These are phyloP conservation scores for Ptilodon capucinus DNA, from an alignment of 2,888 invertebrate genomes.

Conservation along the genomic window DNA sequence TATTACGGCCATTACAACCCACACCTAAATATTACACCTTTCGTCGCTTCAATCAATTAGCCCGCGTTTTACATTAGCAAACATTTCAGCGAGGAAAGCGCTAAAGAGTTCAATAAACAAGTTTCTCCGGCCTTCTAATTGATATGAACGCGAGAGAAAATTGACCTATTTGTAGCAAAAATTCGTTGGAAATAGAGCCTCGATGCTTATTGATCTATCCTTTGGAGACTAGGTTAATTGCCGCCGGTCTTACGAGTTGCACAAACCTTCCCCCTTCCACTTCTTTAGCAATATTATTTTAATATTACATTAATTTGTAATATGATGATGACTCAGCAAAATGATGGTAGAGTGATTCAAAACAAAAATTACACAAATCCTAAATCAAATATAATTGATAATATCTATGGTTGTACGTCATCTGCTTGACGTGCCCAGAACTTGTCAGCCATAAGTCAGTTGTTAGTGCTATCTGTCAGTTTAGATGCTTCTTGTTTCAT, in stretches of 20 bases:
- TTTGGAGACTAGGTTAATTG: constrained; percentile 18
- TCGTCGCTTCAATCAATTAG: not conserved
- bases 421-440: no score
- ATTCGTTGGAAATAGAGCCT: constrained; percentile 3
- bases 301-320: no score
- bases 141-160: constrained; percentile 7
- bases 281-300: no score
- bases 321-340: no score
- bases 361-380: no score
- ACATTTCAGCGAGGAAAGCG: constrained; percentile 6
- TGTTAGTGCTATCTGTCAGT: no score
- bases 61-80: constrained; percentile 13
- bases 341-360: no score
- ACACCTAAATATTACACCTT: not conserved
- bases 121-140: constrained; percentile 21
- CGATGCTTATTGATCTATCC: constrained; percentile 16
- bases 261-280: no score
- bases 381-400: no score
- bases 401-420: no score
- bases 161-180: constrained; percentile 9
- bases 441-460: no score
- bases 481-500: no score
- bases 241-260: constrained; percentile 6
- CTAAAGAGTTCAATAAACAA: constrained; percentile 21
- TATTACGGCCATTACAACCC: not conserved